phyloP scores from a whole-genome alignment of 2,797 vertebrate genomes.

The Cetoscarus ocellatus region DNA sequence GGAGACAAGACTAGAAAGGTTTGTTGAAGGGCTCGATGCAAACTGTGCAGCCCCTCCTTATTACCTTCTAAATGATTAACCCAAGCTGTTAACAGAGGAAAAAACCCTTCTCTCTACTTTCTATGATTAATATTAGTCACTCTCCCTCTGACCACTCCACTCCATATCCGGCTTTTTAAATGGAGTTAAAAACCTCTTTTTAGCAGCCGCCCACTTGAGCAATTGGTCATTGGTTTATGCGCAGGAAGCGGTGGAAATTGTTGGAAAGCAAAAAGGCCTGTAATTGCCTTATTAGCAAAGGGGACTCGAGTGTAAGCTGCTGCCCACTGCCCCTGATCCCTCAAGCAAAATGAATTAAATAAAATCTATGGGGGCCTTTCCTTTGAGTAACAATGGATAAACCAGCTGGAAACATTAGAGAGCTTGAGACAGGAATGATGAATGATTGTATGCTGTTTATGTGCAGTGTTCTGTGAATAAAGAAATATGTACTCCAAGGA shows the following conservation, averaged over 20 bases:
- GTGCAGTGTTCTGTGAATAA: background rate
- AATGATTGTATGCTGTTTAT: background rate
- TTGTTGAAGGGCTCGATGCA: no score
- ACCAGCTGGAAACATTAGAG: slow-evolving; percentile 27
- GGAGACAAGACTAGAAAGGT: slow-evolving; percentile 2
- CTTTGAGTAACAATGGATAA: slow-evolving; percentile 35
- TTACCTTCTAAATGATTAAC: slow-evolving; percentile 61
- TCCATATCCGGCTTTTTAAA: slow-evolving; percentile 36
- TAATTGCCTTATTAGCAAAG: slow-evolving; percentile 72
- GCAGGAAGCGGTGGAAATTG: slow-evolving; percentile 57
- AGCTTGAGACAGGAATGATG: slow-evolving; percentile 4
- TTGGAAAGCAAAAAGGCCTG: slow-evolving; percentile 55
- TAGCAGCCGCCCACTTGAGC: slow-evolving; percentile 35
- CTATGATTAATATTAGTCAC: slow-evolving; percentile 31
- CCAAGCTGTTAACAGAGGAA: slow-evolving; percentile 8
- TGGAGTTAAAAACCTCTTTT: slow-evolving; percentile 46
- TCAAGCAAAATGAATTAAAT: slow-evolving; percentile 53
- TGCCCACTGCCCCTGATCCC: slow-evolving; percentile 45
- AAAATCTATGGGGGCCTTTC: slow-evolving; percentile 32
- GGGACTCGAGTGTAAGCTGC: slow-evolving; percentile 45
- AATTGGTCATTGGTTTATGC: slow-evolving; percentile 45
- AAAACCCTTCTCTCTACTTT: slow-evolving; percentile 11
- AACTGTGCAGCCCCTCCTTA: background rate
- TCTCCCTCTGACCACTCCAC: slow-evolving; percentile 23
- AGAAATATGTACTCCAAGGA: background rate